Evolutionary conservation across 2,888 invertebrate genomes (phyloP).

Genomic region (Iphiclides podalirius): DNA sequence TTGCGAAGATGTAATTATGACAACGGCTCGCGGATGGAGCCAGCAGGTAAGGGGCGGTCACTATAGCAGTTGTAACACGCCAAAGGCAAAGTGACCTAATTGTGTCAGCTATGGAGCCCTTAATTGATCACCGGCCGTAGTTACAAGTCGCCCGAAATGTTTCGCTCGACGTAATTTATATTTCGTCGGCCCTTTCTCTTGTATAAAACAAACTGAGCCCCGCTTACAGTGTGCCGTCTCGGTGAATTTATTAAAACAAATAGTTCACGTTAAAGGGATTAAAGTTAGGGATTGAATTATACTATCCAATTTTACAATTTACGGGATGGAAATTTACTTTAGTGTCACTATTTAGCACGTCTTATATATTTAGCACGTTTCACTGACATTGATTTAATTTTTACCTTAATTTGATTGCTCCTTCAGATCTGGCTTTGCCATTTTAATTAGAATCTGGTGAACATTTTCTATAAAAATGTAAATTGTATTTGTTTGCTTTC

Average conservation of each 20-base stretch:
- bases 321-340: not conserved
- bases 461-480: too few relatives aligned
- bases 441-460: too few relatives aligned
- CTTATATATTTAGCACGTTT: not conserved
- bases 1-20: too few relatives aligned
- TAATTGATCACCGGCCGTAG: slow-evolving; percentile 21
- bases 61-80: slow-evolving; percentile 14
- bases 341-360: not conserved
- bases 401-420: not conserved
- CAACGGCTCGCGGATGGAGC: too few relatives aligned
- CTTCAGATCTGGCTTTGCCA: not conserved
- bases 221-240: slow-evolving; percentile 2
- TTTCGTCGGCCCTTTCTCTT: slow-evolving; percentile 1
- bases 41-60: slow-evolving; percentile 5
- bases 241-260: slow-evolving; percentile 3
- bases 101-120: slow-evolving; percentile 21
- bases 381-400: not conserved
- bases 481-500: too few relatives aligned
- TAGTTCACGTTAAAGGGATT: slow-evolving; percentile 2
- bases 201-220: not conserved
- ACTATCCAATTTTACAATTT: slow-evolving; percentile 17
- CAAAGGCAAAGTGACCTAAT: slow-evolving; percentile 20
- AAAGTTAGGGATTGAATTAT: slow-evolving; percentile 18
- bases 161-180: slow-evolving; percentile 20
- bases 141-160: slow-evolving; percentile 20